phyloP scores from a whole-genome alignment of 2,888 invertebrate genomes.

The Pammene aurita region DNA sequence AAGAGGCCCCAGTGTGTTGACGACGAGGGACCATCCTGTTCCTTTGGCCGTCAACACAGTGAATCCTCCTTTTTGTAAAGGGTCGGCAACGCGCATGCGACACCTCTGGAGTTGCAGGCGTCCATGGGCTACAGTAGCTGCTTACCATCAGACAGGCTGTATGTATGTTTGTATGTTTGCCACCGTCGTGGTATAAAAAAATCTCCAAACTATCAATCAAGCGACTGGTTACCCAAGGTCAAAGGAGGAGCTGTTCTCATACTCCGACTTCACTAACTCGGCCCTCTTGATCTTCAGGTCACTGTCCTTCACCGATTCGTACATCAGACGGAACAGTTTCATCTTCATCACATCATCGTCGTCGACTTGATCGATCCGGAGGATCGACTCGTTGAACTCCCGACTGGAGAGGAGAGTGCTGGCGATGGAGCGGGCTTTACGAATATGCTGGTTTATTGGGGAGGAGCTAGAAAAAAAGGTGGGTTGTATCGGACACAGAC shows the following conservation, averaged over 20 bases:
- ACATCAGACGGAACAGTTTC: slow-evolving; percentile 69
- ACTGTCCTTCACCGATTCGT: slow-evolving; percentile 66
- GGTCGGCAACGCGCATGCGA: too few relatives aligned
- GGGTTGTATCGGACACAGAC: too few relatives aligned
- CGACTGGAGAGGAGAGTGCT: not conserved
- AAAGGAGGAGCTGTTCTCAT: slow-evolving; percentile 58
- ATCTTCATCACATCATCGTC: slow-evolving; percentile 66
- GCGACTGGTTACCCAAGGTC: slow-evolving; percentile 53
- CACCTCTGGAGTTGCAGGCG: too few relatives aligned
- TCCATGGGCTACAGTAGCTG: too few relatives aligned
- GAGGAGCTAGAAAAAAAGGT: not conserved
- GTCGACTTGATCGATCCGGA: not conserved
- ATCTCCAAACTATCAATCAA: too few relatives aligned
- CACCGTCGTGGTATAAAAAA: too few relatives aligned
- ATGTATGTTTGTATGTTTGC: too few relatives aligned
- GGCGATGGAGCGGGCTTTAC: not conserved
- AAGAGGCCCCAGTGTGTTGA: too few relatives aligned
- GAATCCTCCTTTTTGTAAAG: too few relatives aligned
- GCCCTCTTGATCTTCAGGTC: slow-evolving; percentile 63
- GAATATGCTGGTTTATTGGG: not conserved
- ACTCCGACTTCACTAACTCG: slow-evolving; percentile 58
- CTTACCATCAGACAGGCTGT: too few relatives aligned
- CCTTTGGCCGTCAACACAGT: too few relatives aligned
- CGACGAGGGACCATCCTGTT: too few relatives aligned
- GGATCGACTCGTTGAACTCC: not conserved